Evolutionary conservation across 2,797 vertebrate genomes (phyloP).

Genomic region (Sphaeramia orbicularis): DNA sequence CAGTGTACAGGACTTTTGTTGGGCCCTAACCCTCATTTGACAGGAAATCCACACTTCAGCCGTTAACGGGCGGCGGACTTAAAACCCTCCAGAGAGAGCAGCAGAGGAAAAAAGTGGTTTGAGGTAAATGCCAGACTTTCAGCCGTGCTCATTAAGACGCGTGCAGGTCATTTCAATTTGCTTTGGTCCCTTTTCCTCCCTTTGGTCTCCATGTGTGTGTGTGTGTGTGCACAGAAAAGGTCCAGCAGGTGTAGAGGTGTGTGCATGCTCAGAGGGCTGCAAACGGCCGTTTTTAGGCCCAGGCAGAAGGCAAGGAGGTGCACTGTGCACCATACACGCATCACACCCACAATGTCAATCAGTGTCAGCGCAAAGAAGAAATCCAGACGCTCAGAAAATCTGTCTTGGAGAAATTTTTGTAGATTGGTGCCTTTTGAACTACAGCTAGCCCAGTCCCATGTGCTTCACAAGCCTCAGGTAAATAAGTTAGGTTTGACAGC

Average conservation of each 20-base stretch:
- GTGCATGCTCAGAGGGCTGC: conserved; percentile 24
- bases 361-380: conserved; percentile 74
- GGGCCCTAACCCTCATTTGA: conserved; percentile 82
- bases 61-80: conserved; percentile 81
- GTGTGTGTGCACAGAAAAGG: conserved; percentile 18
- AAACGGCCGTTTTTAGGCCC: conserved; percentile 36
- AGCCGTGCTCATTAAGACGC: conserved; percentile 80
- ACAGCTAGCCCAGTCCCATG: conserved; percentile 55
- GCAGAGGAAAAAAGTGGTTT: conserved; percentile 63
- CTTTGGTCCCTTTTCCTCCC: conserved; percentile 65
- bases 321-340: conserved; percentile 55
- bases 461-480: conserved; percentile 62
- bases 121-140: conserved; percentile 76
- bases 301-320: conserved; percentile 50
- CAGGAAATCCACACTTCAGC: conserved; percentile 87
- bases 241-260: conserved; percentile 34
- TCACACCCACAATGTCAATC: conserved; percentile 76
- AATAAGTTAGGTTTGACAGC: conserved; percentile 76
- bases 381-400: conserved; percentile 71
- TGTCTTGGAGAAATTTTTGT: conserved; percentile 55
- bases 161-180: conserved; percentile 77
- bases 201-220: conserved; percentile 59
- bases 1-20: conserved; percentile 77
- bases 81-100: conserved; percentile 81
- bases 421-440: conserved; percentile 74